These are phyloP conservation scores for Harpagoxenus sublaevis DNA, from an alignment of 2,888 invertebrate species.

Conservation along the genomic window DNA sequence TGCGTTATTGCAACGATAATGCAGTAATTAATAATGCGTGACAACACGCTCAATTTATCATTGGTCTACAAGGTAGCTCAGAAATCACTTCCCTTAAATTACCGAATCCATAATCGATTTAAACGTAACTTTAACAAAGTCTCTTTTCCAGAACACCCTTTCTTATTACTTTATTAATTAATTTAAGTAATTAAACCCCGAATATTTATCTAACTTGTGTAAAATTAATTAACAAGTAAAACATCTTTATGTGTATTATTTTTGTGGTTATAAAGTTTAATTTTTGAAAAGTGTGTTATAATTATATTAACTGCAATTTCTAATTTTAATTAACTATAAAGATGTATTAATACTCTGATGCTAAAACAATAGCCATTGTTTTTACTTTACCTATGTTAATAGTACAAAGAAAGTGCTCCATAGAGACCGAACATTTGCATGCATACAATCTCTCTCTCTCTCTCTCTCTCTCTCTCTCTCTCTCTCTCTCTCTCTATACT, in stretches of 20 bases:
- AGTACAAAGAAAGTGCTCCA: neutral
- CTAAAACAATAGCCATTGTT: neutral
- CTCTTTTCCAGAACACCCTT: neutral
- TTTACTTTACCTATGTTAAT: neutral
- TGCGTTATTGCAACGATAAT: slow-evolving; percentile 31
- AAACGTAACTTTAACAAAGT: neutral
- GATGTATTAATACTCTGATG: neutral
- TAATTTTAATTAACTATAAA: neutral
- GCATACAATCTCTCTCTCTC: neutral
- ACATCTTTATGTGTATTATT: neutral
- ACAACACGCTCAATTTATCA: slow-evolving; percentile 41
- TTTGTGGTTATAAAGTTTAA: neutral
- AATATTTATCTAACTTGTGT: neutral
- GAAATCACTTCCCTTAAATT: slow-evolving; percentile 26
- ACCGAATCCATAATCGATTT: neutral
- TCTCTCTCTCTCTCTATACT: neutral
- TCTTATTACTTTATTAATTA: neutral
- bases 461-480: neutral
- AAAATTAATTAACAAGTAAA: neutral
- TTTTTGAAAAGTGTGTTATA: neutral
- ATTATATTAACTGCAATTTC: neutral
- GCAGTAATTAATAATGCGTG: slow-evolving; percentile 43
- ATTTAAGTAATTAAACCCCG: neutral
- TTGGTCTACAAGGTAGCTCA: neutral
- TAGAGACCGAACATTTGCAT: neutral